Evolutionary conservation across 2,113 vertebrate genomes (phyloP).

Genomic region (Pogonocichla stellata): DNA sequence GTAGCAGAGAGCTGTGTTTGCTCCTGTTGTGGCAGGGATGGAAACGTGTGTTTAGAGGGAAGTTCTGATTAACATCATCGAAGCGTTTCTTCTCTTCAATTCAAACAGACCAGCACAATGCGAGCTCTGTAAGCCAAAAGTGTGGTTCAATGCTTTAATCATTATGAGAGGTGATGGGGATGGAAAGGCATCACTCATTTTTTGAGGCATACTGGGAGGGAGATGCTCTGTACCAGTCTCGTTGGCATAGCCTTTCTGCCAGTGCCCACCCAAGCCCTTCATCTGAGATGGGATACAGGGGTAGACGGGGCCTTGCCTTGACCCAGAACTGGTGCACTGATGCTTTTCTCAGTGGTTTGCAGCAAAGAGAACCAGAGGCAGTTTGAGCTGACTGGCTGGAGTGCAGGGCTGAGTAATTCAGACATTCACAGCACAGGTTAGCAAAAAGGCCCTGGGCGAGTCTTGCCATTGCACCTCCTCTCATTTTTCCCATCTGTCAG

Average conservation of each 20-base stretch:
- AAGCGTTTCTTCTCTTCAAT: not conserved
- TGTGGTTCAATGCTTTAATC: not conserved
- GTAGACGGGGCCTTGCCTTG: rapidly evolving
- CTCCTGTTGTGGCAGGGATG: rapidly evolving
- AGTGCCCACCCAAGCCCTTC: not conserved
- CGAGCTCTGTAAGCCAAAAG: not conserved
- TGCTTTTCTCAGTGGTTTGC: not conserved
- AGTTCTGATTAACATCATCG: constrained; percentile 39
- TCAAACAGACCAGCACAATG: not conserved
- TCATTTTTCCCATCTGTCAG: not conserved
- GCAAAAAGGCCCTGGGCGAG: not conserved
- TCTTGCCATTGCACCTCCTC: not conserved
- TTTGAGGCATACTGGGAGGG: not conserved
- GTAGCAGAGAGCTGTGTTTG: not conserved
- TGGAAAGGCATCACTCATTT: not conserved
- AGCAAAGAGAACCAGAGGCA: not conserved
- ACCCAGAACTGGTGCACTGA: not conserved
- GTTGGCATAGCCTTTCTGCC: not conserved
- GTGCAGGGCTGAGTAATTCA: not conserved
- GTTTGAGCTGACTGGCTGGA: not conserved
- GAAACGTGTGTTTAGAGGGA: constrained; percentile 11
- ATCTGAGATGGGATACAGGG: not conserved
- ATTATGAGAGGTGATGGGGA: not conserved
- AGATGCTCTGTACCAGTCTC: not conserved
- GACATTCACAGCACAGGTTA: not conserved